Conservation (phyloP, 2,113 vertebrate genomes). For the Nestor notabilis region DNA sequence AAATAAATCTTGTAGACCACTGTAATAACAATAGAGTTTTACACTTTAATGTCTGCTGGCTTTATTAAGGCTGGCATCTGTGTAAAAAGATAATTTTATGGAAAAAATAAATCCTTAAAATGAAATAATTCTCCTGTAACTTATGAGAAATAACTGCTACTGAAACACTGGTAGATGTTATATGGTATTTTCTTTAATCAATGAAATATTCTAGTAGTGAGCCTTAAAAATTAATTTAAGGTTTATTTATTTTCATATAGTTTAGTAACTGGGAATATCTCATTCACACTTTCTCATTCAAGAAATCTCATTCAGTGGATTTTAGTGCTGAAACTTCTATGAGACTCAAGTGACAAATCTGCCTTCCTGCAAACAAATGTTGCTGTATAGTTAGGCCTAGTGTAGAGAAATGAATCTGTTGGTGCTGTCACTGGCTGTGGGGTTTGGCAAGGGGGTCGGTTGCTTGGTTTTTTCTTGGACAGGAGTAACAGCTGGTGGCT, state of each 20-base stretch:
- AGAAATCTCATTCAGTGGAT: neutral
- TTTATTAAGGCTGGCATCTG: slow-evolving; percentile 28
- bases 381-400: neutral
- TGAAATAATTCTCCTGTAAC: neutral
- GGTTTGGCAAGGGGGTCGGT: neutral
- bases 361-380: neutral
- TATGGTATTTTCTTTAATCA: neutral
- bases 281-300: neutral
- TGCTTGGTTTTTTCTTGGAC: neutral
- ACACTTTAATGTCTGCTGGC: slow-evolving; percentile 9
- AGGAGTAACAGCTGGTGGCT: neutral
- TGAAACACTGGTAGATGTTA: neutral
- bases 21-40: neutral
- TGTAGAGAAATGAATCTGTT: neutral
- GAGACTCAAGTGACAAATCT: neutral
- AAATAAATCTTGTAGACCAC: neutral
- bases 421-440: neutral
- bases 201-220: neutral
- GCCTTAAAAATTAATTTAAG: neutral
- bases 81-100: slow-evolving; percentile 8
- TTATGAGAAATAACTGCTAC: neutral
- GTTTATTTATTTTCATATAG: neutral
- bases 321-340: neutral
- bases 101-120: slow-evolving; percentile 12
- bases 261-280: neutral